These are phyloP conservation scores for Caenorhabditis imperialis DNA, from an alignment of 2,888 invertebrate genomes.

Conservation along the genomic window DNA sequence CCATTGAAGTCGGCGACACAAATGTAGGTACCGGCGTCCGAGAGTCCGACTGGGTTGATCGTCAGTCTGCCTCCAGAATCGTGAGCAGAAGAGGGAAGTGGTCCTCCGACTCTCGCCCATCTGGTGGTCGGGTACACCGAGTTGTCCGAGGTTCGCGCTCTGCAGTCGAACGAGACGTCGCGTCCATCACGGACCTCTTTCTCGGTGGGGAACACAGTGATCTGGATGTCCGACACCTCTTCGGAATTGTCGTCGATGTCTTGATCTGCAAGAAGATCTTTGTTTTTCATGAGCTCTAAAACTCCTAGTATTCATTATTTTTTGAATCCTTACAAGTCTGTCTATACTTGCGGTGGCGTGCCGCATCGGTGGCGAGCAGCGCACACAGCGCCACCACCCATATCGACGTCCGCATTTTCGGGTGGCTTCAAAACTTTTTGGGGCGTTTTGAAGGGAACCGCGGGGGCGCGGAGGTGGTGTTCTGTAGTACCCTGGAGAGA, in stretches of 20 bases:
- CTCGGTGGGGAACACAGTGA: constrained; percentile 76
- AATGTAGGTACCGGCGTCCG: constrained; percentile 74
- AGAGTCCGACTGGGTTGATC: constrained; percentile 65
- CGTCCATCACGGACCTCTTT: constrained; percentile 74
- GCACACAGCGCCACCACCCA: constrained; percentile 33
- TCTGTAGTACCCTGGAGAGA: not conserved
- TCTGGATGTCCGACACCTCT: constrained; percentile 70
- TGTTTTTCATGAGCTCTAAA: too few relatives aligned
- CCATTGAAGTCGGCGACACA: constrained; percentile 75
- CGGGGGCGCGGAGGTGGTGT: not conserved
- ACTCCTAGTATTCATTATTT: not conserved
- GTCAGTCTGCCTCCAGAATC: constrained; percentile 72
- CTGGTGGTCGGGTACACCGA: constrained; percentile 67
- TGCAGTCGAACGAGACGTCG: constrained; percentile 76
- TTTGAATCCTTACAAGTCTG: constrained; percentile 17
- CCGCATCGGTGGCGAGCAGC: constrained; percentile 45
- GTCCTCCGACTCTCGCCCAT: constrained; percentile 69
- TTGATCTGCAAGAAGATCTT: constrained; percentile 56
- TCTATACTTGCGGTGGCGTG: constrained; percentile 48
- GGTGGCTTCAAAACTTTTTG: too few relatives aligned
- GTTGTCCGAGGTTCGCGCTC: constrained; percentile 74
- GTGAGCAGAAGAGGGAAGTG: constrained; percentile 71
- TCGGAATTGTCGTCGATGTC: constrained; percentile 61
- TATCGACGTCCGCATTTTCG: constrained; percentile 32
- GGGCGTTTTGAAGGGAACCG: too few relatives aligned